These are phyloP conservation scores for Cephalopterus ornatus DNA, from an alignment of 2,113 vertebrate genomes.

Conservation along the genomic window DNA sequence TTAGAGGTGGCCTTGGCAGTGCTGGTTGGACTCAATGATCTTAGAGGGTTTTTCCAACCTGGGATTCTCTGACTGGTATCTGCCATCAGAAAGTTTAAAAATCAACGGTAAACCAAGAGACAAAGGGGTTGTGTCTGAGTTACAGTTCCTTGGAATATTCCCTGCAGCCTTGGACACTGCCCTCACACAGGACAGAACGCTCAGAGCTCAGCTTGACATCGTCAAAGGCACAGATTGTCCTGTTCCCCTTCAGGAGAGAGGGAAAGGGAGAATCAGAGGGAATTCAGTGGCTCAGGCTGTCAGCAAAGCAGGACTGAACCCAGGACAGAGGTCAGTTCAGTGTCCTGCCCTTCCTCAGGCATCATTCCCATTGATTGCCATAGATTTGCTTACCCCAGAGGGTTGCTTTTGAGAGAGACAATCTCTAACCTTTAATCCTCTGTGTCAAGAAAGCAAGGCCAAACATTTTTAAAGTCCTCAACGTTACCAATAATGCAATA, in stretches of 20 bases:
- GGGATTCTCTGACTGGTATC: accelerated
- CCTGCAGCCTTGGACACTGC: not conserved
- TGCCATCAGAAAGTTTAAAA: not conserved
- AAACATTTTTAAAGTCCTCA: conserved; percentile 25
- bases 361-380: not conserved
- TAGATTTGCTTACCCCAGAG: not conserved
- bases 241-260: not conserved
- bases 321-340: not conserved
- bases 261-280: not conserved
- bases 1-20: not conserved
- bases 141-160: not conserved
- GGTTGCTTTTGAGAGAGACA: not conserved
- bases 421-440: conserved; percentile 25
- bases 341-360: not conserved
- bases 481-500: conserved; percentile 57
- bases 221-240: not conserved
- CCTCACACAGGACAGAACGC: not conserved
- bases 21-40: not conserved
- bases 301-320: not conserved
- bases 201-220: not conserved
- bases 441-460: conserved; percentile 33
- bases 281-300: not conserved
- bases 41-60: not conserved
- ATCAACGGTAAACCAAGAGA: not conserved
- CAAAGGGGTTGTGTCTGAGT: not conserved